Base-by-base conservation (phyloP, 1,140 invertebrate genomes). In the Diachasmimorpha longicaudata region DNA sequence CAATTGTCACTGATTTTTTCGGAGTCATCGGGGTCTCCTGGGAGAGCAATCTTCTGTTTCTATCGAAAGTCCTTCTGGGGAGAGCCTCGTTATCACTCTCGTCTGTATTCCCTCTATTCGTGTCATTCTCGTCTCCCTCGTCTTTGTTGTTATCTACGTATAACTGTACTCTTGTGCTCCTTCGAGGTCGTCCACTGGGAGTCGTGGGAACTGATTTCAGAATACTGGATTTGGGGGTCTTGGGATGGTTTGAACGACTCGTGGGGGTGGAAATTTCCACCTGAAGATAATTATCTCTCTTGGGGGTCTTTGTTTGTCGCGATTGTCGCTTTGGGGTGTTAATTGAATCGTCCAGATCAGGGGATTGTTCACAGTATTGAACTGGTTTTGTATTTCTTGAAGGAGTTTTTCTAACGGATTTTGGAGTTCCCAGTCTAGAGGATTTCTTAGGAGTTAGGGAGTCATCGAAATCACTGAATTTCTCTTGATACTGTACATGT, bases 61-160 rank as follows among this genome's bases (percentile, higher is more conserved):
- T 8, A 85, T 84, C 39, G 82, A 82, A 81, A 78, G 83, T 87
- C 25, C 87, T 86, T 10, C 6, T 25, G 48, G 48, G 14, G 48
- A 6, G 48, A 36, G 69, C 4, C 52, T 73, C 37, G 25, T 9
- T 19, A 72, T 81, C 67, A 42, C 25, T 25, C 55, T 75, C 73
- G 75, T 77, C 42, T 13, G 44, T 55, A 16, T 71, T 71, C 13
- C 23, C 44, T 71, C 55, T 71, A 16, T 72, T 67, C 16, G 31
- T 55, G 21, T 31, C 23, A 31, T 52, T 67, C 36, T 16, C 21
- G 16, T 74, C 21, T 36, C 3, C 46, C 66, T 52, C 72, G 23
- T 78, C 42, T 21, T 19, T 9, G 37, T 72, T 21, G 39, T 31
- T 39, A 72, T 44, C 67, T 19, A n/a, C 36, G 10, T 48, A 23